Evolutionary conservation across 2,888 invertebrate species (phyloP).

Genomic region (Perithous albicinctus): DNA sequence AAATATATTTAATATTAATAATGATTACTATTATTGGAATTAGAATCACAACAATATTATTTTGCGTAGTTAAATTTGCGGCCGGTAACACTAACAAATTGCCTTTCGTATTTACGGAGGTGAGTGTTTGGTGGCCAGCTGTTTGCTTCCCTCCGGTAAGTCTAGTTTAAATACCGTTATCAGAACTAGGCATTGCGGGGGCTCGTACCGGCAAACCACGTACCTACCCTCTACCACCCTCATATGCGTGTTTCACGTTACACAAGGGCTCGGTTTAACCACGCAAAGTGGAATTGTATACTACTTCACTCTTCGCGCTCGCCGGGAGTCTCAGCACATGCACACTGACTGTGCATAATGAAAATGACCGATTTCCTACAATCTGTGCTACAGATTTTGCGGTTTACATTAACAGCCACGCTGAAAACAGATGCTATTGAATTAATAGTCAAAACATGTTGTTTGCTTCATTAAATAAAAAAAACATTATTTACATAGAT

Average conservation of each 20-base stretch:
- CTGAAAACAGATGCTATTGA: constrained; percentile 2
- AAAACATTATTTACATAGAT: neutral
- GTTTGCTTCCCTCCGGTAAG: constrained; percentile 68
- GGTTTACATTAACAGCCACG: neutral
- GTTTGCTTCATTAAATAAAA: neutral
- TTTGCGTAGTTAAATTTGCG: neutral
- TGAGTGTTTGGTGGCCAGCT: constrained; percentile 63
- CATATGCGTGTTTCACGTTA: constrained; percentile 72
- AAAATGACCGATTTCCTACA: constrained; percentile 17
- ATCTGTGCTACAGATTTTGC: constrained; percentile 5
- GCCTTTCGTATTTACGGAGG: constrained; percentile 55
- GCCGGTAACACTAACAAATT: constrained; percentile 55
- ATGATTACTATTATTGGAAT: constrained; percentile 17
- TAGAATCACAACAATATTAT: constrained; percentile 23
- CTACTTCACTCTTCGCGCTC: constrained; percentile 19
- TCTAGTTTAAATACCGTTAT: constrained; percentile 77
- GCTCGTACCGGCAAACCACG: constrained; percentile 59
- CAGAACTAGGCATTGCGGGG: constrained; percentile 70
- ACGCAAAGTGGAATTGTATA: constrained; percentile 51
- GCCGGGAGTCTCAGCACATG: constrained; percentile 9
- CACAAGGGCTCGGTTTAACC: constrained; percentile 56
- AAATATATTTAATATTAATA: neutral
- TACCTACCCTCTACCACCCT: constrained; percentile 64
- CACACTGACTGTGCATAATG: constrained; percentile 11
- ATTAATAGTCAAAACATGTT: neutral